Base-by-base conservation (phyloP, 2,113 vertebrate species). In the Macheiramphus alcinus region DNA sequence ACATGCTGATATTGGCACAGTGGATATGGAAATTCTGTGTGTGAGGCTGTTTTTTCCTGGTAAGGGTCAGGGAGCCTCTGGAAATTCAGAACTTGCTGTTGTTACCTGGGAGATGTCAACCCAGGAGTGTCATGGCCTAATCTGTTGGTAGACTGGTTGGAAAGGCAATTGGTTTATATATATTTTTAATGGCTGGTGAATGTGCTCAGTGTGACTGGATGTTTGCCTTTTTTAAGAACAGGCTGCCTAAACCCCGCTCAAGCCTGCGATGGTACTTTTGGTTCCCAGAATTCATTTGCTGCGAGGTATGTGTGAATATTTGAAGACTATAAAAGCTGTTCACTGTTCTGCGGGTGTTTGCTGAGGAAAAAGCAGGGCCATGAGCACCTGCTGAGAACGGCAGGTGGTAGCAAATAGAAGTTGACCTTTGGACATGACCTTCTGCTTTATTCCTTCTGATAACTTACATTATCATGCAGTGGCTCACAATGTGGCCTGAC, bases 401-500 rank as follows among this genome's bases (percentile, higher is more conserved):
- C 74, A 74, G 70, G 45, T 78, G 65, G 59, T 17, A 65, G 31
- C 58, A 93, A 80, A 88, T 42, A 56, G 18, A 40, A 90, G 19
- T 3, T 73, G 75, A 58, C 50, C 42, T 80, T 73, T 58, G 47
- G 40, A 32, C 5, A 3, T 61, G 67, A 62, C 40, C 56, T 62
- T n/a, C 48, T 92, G 34, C 58, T 70, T 70, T 86, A 48, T 13
- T 80, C 15, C 34, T 93, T 76, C 71, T 76, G 34, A 8, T 53
- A 59, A 36, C 53, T 68, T 38, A 9, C 0, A 1, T 5, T 67
- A 27, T 32, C 22, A 7, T 15, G 10, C 1, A 0, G 0, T 53
- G 42, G 50, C 50, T 91, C 2, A 1, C 29, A 42, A n/a, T 47
- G 48, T 52, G 36, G 42, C 43, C 53, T 91, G 86, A 22, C 61